Evolutionary conservation across 2,113 vertebrate species (phyloP).

Genomic region (Quiscalus mexicanus): DNA sequence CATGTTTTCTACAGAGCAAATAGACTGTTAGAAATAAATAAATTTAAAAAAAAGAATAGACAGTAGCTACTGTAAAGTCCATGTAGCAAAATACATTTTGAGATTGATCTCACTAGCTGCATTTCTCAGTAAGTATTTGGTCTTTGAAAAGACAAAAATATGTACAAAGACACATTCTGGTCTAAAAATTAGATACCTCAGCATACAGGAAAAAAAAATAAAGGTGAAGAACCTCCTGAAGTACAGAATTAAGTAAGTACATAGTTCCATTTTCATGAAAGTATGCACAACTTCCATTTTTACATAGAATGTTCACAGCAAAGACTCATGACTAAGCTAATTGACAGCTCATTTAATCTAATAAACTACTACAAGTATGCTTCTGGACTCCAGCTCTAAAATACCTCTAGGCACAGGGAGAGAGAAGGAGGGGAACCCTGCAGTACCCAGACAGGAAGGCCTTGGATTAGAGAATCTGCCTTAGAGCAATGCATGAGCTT

Average conservation of each 20-base stretch:
- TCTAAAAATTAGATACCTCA: neutral
- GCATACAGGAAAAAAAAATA: neutral
- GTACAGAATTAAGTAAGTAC: neutral
- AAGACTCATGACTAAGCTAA: slow-evolving; percentile 40
- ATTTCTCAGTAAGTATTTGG: neutral
- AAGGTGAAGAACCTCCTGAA: neutral
- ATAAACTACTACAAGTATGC: slow-evolving; percentile 34
- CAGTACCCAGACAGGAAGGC: neutral
- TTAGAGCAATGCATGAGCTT: neutral
- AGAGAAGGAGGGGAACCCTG: neutral
- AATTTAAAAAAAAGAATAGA: neutral
- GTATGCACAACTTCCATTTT: neutral
- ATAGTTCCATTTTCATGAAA: neutral
- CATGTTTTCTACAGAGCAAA: neutral
- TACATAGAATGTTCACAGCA: neutral
- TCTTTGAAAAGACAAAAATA: neutral
- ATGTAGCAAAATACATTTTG: neutral
- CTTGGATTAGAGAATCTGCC: neutral
- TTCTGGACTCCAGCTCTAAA: slow-evolving; percentile 27
- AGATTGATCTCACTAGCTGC: neutral
- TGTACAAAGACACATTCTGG: neutral
- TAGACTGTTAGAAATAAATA: neutral
- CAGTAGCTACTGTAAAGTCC: neutral
- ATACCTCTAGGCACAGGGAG: neutral
- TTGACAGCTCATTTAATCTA: slow-evolving; percentile 62